Conservation (phyloP, 1,140 invertebrate species). For the Samia ricini region DNA sequence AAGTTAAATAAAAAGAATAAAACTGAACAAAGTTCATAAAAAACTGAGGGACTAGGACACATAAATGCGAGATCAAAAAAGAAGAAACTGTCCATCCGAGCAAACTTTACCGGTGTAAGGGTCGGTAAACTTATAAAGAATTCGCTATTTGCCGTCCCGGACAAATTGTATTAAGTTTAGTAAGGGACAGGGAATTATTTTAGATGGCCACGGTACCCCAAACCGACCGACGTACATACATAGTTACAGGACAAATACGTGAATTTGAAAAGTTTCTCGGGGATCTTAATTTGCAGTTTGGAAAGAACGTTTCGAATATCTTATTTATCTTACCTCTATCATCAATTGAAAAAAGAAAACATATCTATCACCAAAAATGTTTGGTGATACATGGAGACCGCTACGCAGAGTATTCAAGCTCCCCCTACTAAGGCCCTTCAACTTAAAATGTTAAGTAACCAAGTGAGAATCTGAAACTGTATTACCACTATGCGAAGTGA, state of each 20-base stretch:
- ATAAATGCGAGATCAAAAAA: constrained; percentile 28
- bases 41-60: constrained; percentile 23
- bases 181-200: constrained; percentile 12
- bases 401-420: no score
- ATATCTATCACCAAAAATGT: no score
- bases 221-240: background rate
- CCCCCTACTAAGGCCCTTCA: no score
- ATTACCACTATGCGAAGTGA: no score
- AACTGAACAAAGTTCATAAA: background rate
- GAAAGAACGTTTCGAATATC: constrained; percentile 3
- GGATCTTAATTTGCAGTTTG: constrained; percentile 9
- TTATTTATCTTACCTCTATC: background rate
- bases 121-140: constrained; percentile 30
- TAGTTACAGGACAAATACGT: constrained; percentile 8
- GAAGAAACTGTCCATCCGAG: constrained; percentile 23
- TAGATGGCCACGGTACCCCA: constrained; percentile 16
- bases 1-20: constrained; percentile 29
- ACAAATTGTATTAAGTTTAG: constrained; percentile 38
- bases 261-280: constrained; percentile 10
- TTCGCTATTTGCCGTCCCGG: constrained; percentile 25
- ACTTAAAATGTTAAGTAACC: no score
- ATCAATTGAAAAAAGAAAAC: no score
- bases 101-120: constrained; percentile 26
- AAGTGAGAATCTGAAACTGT: no score
- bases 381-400: no score